Evolutionary conservation across 37 sponge, comb jelly and placozoan species (phyloP).

Genomic region (Cladorhizidae sp.): DNA sequence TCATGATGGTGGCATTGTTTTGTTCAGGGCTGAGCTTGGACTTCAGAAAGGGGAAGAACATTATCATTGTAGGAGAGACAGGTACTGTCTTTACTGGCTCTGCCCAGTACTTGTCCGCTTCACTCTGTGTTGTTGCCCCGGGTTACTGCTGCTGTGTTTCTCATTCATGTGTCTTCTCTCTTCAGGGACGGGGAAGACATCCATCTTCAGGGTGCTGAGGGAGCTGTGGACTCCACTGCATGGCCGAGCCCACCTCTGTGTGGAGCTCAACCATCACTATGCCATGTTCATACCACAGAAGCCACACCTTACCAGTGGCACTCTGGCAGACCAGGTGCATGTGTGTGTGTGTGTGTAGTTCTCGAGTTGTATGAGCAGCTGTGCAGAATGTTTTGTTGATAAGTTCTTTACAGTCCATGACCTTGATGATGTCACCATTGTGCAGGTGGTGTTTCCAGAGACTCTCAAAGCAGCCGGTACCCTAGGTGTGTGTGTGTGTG

Average conservation of each 20-base stretch:
- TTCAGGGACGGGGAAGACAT: conserved; percentile 82
- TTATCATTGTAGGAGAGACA: conserved; percentile 71
- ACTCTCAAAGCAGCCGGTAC: not conserved
- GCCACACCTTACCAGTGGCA: conserved; percentile 79
- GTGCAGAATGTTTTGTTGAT: no score
- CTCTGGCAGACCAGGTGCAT: conserved; percentile 78
- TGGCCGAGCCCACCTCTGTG: conserved; percentile 33
- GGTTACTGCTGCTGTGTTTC: not conserved
- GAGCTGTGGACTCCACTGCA: conserved; percentile 50
- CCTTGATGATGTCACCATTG: not conserved
- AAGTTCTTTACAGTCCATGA: no score
- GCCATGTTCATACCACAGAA: conserved; percentile 85
- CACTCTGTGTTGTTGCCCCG: not conserved
- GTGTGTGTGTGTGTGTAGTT: not conserved
- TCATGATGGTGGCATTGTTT: not conserved
- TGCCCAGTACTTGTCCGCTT: not conserved
- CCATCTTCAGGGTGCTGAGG: conserved; percentile 64
- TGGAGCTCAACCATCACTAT: conserved; percentile 24
- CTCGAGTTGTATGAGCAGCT: no score
- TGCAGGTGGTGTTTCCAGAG: not conserved
- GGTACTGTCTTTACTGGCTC: conserved; percentile 45
- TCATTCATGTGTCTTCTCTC: not conserved
- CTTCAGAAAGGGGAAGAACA: conserved; percentile 42
- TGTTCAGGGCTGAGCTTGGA: conserved; percentile 59
- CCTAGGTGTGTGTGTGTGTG: conserved; percentile 34